These are phyloP conservation scores for Cichladusa arquata DNA, from an alignment of 2,113 vertebrate species.

Conservation along the genomic window DNA sequence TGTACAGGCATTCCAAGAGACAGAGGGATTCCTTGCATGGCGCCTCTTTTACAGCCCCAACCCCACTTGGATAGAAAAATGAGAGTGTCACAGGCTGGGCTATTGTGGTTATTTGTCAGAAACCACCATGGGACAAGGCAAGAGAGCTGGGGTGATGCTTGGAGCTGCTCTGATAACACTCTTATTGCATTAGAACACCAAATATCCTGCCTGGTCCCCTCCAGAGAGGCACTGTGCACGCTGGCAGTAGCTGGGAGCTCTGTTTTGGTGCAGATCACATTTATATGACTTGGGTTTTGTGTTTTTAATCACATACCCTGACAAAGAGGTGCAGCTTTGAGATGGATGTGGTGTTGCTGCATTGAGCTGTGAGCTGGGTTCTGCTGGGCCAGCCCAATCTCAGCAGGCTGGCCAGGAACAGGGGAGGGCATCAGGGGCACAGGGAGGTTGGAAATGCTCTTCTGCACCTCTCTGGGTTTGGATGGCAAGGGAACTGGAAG, in stretches of 20 bases:
- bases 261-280: not conserved
- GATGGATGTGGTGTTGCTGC: not conserved
- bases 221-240: not conserved
- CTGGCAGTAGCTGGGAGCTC: not conserved
- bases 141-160: not conserved
- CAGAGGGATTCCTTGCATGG: not conserved
- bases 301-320: not conserved
- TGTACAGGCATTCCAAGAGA: not conserved
- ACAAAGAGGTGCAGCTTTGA: not conserved
- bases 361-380: rapidly evolving
- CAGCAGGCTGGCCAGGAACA: not conserved
- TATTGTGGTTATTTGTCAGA: not conserved
- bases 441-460: not conserved
- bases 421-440: not conserved
- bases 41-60: not conserved
- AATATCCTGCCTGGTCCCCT: not conserved
- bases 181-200: not conserved
- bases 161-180: not conserved
- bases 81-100: not conserved
- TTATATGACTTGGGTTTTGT: not conserved
- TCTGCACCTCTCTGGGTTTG: not conserved
- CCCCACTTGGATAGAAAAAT: not conserved
- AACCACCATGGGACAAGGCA: not conserved
- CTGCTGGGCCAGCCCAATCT: not conserved
- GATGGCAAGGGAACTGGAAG: not conserved